Evolutionary conservation across 1,140 invertebrate species (phyloP).

Genomic region (Atopsyche davidsoni): DNA sequence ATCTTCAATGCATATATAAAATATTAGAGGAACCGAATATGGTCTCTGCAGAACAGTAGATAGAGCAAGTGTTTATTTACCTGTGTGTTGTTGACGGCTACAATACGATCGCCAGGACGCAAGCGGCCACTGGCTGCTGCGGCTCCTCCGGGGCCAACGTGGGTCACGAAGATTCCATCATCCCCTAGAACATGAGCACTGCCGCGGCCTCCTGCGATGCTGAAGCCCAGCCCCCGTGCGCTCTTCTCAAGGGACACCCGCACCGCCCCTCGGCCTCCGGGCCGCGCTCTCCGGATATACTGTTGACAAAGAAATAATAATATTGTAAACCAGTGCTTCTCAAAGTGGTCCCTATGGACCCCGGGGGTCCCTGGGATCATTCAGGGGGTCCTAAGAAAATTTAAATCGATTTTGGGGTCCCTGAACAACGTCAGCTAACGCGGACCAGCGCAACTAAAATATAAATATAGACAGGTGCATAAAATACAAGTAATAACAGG

Average conservation of each 20-base stretch:
- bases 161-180: conserved; percentile 97
- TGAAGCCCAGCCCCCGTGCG: conserved; percentile 83
- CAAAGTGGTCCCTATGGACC: too few species aligned
- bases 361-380: too few species aligned
- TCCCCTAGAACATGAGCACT: conserved; percentile 95
- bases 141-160: conserved; percentile 95
- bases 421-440: too few species aligned
- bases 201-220: conserved; percentile 92
- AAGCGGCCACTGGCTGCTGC: conserved; percentile 89
- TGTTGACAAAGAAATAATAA: conserved; percentile 23
- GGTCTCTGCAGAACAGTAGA: too few species aligned
- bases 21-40: too few species aligned
- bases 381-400: too few species aligned
- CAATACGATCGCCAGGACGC: conserved; percentile 87
- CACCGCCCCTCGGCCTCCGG: conserved; percentile 39
- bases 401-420: too few species aligned
- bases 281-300: conserved; percentile 42
- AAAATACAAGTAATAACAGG: too few species aligned
- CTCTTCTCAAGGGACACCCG: conserved; percentile 66
- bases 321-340: too few species aligned
- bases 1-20: not conserved
- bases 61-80: conserved; percentile 48
- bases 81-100: conserved; percentile 80
- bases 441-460: too few species aligned
- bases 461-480: too few species aligned